These are phyloP conservation scores for Propithecus perrieri DNA, from an alignment of 2,797 vertebrate genomes.

Conservation along the genomic window DNA sequence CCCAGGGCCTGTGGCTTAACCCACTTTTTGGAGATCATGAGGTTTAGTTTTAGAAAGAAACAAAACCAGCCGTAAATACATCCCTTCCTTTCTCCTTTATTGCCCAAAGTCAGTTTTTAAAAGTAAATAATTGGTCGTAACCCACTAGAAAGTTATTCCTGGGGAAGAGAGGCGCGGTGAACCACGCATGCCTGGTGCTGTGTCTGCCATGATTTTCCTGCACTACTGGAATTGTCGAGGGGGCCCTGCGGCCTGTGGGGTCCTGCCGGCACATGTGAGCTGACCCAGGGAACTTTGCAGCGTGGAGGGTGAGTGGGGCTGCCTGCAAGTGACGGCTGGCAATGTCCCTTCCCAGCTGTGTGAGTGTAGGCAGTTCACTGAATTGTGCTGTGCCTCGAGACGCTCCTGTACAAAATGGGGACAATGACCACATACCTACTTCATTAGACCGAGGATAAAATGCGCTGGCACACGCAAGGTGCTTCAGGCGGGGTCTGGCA, in stretches of 20 bases:
- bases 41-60: not conserved
- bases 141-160: not conserved
- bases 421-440: no score
- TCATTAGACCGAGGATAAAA: not conserved
- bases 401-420: not conserved
- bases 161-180: not conserved
- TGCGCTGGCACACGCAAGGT: accelerated
- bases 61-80: not conserved
- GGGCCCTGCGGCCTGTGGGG: not conserved
- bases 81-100: not conserved
- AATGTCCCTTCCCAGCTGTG: not conserved
- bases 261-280: not conserved
- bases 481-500: not conserved
- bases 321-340: not conserved
- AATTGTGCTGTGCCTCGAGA: not conserved
- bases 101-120: not conserved
- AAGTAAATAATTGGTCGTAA: not conserved
- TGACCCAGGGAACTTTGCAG: not conserved
- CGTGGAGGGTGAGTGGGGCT: accelerated
- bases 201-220: no score
- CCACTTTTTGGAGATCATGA: not conserved
- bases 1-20: not conserved
- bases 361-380: not conserved
- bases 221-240: not conserved
- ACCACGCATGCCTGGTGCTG: no score